Conservation (phyloP, 2,797 vertebrate genomes). For the Cichlasoma orientale region DNA sequence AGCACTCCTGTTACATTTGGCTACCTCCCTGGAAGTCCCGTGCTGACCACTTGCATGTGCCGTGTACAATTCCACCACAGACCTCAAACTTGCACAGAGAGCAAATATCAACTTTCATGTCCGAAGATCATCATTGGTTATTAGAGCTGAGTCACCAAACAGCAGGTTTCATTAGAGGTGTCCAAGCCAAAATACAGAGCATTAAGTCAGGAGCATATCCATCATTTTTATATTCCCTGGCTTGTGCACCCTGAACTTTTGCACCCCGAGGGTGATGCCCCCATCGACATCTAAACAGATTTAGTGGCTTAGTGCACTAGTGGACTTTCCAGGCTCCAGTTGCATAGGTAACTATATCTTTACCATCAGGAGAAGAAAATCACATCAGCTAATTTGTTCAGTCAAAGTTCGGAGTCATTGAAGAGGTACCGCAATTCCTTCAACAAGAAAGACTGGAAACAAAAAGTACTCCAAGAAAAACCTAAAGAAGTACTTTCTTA, state of each 20-base stretch:
- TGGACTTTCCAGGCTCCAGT: background rate
- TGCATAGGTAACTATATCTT: background rate
- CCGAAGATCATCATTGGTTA: no score
- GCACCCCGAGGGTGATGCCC: background rate
- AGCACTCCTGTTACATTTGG: no score
- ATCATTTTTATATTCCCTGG: background rate
- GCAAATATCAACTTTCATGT: no score
- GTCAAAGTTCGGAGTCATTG: background rate
- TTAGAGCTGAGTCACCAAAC: no score
- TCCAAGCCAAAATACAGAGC: no score
- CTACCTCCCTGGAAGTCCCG: no score
- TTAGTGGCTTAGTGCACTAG: background rate
- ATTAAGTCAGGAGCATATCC: background rate
- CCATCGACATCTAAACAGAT: background rate
- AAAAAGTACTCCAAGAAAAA: background rate
- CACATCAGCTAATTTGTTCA: background rate
- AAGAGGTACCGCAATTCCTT: background rate
- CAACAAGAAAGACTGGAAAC: no score
- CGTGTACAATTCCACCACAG: no score
- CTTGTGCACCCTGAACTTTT: background rate
- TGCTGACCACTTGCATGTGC: no score
- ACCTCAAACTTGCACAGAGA: no score
- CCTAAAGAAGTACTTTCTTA: background rate
- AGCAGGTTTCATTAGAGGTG: no score
- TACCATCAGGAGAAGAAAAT: fast-evolving